A percentile compares a stretch with the other conserved stretches of the same genome.
phyloP scores from a whole-genome alignment of 2,888 invertebrate genomes.

The Amphipyra berbera region DNA sequence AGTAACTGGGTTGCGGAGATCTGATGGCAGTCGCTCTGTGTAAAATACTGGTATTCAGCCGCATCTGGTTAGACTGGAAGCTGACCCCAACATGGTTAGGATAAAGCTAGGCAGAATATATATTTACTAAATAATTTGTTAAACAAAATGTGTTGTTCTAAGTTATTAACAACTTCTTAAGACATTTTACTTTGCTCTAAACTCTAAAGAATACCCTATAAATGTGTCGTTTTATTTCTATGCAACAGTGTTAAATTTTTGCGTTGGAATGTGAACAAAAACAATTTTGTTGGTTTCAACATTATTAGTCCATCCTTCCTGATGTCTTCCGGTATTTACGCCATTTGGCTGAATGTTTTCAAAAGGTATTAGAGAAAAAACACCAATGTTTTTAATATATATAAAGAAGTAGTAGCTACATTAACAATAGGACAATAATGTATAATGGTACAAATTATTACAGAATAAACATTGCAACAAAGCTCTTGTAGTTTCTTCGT shows the following conservation, averaged over 20 bases:
- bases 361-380: conserved; percentile 12
- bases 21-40: too few species aligned
- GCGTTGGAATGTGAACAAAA: conserved; percentile 57
- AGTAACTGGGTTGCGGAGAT: too few species aligned
- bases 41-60: too few species aligned
- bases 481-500: too few species aligned
- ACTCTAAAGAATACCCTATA: conserved; percentile 11
- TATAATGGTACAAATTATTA: too few species aligned
- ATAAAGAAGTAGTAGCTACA: too few species aligned
- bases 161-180: not conserved
- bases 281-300: conserved; percentile 50
- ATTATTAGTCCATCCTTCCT: conserved; percentile 58
- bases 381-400: not conserved
- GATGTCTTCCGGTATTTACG: conserved; percentile 60
- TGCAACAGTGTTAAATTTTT: conserved; percentile 51
- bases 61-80: too few species aligned
- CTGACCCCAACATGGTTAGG: too few species aligned
- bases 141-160: not conserved
- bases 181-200: conserved; percentile 8
- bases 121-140: too few species aligned
- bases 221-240: conserved; percentile 29
- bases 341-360: conserved; percentile 43
- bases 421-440: too few species aligned
- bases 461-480: too few species aligned
- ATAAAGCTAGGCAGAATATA: too few species aligned